Base-by-base conservation (phyloP, 2,797 vertebrate species). In the Meda fulgida region DNA sequence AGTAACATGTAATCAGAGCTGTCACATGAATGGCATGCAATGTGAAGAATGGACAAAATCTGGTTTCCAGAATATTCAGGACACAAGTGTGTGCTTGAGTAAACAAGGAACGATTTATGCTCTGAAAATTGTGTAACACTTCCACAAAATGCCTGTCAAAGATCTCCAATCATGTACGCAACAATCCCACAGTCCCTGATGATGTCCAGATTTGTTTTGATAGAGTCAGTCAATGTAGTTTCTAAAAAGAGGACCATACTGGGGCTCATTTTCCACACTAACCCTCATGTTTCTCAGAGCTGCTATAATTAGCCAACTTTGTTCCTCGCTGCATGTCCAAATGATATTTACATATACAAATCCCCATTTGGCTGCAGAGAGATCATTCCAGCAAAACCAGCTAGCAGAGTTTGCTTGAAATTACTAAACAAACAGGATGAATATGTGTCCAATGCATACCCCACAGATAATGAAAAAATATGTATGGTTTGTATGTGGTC, bases 221-320 rank as follows among this genome's bases (percentile, higher is more conserved):
- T 95, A 92, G 92, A 93, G 93, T 91, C 93, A 94, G 94, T 94
- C 94, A 92, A 92, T 92, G 93, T 93, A 93, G 94, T 94, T 93
- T 94, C 94, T 93, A 94, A 93, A 93, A 93, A 92, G 67, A 90
- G 88, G 91, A 89, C 93, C 92, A 92, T 94, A 93, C 94, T 91
- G 93, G 78, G 92, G 94, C 94, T 93, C 92, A 93, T 94, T 95
- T 94, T 93, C 93, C 92, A 94, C 92, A 92, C 92, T 93, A 94
- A 93, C 94, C 92, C 93, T 95, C 93, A 91, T 92, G 93, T 95
- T 95, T 95, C 94, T 95, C 94, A 92, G 91, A 95, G 94, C 92
- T 91, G 93, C 94, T 95, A 96, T 95, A 96, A 96, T 96, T 96
- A 95, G 94, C 94, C 93, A 93, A 94, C 94, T 95, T 94, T 95